Conservation (phyloP, 2,797 vertebrate species). For the Malacoraja senta region DNA sequence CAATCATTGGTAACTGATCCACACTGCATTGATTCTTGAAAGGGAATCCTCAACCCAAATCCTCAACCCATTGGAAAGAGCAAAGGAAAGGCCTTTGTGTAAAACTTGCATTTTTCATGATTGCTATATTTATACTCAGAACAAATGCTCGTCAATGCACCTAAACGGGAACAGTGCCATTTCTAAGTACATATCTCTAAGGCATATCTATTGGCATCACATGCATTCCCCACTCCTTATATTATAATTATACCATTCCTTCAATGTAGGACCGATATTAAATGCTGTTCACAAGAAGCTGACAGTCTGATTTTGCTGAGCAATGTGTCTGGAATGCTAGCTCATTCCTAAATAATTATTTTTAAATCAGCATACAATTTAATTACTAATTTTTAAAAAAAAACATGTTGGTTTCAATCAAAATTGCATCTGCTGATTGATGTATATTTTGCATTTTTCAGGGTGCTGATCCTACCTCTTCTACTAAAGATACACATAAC, state of each 20-base stretch:
- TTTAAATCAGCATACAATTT: neutral
- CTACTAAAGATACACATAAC: slow-evolving; percentile 77
- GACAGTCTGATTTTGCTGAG: neutral
- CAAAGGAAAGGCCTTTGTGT: no score
- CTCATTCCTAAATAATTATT: neutral
- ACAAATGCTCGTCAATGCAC: no score
- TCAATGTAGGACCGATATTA: neutral
- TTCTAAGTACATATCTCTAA: neutral
- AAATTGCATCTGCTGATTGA: neutral
- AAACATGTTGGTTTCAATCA: neutral
- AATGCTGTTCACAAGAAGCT: neutral
- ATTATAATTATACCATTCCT: neutral
- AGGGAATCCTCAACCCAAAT: no score
- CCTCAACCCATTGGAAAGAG: no score
- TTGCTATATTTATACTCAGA: no score
- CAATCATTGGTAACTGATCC: no score
- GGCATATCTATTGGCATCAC: neutral
- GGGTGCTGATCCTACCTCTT: slow-evolving; percentile 73
- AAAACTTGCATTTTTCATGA: no score
- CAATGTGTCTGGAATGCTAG: neutral
- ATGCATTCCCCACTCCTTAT: neutral
- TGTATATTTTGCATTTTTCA: slow-evolving; percentile 48
- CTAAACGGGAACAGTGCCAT: no score
- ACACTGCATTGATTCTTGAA: no score
- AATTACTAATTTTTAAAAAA: neutral